Conservation (phyloP, 2,888 invertebrate genomes). For the Geotrupes spiniger region DNA sequence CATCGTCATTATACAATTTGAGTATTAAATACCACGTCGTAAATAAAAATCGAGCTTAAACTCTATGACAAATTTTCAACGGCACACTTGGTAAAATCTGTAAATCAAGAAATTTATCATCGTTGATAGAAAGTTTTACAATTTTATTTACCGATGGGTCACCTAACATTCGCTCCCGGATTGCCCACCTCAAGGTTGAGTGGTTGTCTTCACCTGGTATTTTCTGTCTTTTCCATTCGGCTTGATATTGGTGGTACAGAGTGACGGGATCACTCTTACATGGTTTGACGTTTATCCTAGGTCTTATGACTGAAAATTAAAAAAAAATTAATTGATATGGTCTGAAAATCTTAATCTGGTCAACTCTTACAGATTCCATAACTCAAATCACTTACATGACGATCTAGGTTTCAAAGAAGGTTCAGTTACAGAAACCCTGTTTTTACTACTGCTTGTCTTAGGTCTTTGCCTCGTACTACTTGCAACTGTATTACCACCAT, state of each 20-base stretch:
- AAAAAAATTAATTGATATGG: not conserved
- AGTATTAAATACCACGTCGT: too few species aligned
- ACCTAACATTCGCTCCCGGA: slow-evolving; percentile 64
- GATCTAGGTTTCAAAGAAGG: slow-evolving; percentile 25
- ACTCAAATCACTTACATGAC: slow-evolving; percentile 28
- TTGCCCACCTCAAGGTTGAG: slow-evolving; percentile 65
- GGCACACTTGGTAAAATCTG: not conserved
- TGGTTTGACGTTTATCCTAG: slow-evolving; percentile 51
- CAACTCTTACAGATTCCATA: not conserved
- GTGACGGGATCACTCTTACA: slow-evolving; percentile 70
- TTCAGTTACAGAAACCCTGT: not conserved
- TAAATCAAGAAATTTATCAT: not conserved
- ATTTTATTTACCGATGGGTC: not conserved
- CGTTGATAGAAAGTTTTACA: not conserved
- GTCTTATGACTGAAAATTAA: slow-evolving; percentile 58
- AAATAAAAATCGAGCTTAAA: not conserved
- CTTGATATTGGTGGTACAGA: slow-evolving; percentile 73
- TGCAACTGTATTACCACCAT: not conserved
- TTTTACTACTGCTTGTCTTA: too few species aligned
- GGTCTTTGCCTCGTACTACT: too few species aligned
- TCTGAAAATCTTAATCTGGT: not conserved
- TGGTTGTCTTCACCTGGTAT: slow-evolving; percentile 72
- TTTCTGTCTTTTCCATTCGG: slow-evolving; percentile 71
- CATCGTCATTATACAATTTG: not conserved
- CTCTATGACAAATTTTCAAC: not conserved